Evolutionary conservation across 2,113 vertebrate genomes (phyloP).

Genomic region (Tapirus terrestris): DNA sequence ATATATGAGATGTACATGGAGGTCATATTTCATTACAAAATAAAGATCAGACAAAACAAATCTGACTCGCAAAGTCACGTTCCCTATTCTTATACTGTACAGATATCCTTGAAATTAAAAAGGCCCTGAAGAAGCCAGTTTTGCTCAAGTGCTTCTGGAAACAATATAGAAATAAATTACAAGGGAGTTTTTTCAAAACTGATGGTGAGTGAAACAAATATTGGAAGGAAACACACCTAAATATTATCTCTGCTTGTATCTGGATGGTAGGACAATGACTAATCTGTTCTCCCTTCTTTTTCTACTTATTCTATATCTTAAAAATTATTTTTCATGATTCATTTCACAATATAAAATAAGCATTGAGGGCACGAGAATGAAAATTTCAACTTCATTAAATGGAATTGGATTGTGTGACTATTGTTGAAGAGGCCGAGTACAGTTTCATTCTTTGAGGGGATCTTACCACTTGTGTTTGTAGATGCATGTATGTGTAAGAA

Average conservation of each 20-base stretch:
- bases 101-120: not conserved
- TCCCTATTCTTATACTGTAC: not conserved
- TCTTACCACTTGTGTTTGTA: not conserved
- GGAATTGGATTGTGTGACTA: not conserved
- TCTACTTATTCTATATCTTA: not conserved
- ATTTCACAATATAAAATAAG: not conserved
- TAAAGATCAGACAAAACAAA: not conserved
- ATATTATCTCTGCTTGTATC: not conserved
- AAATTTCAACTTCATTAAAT: not conserved
- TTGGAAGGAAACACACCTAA: not conserved
- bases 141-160: not conserved
- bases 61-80: not conserved
- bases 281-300: not conserved
- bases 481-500: not conserved
- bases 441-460: not conserved
- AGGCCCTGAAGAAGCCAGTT: not conserved
- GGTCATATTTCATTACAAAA: not conserved
- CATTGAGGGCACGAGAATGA: not conserved
- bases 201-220: not conserved
- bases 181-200: not conserved
- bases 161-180: not conserved
- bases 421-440: not conserved
- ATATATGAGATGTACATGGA: not conserved
- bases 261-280: not conserved
- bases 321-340: not conserved